These are phyloP conservation scores for Drosophila kambysellisi DNA, from an alignment of 2,888 invertebrate genomes.

Conservation along the genomic window DNA sequence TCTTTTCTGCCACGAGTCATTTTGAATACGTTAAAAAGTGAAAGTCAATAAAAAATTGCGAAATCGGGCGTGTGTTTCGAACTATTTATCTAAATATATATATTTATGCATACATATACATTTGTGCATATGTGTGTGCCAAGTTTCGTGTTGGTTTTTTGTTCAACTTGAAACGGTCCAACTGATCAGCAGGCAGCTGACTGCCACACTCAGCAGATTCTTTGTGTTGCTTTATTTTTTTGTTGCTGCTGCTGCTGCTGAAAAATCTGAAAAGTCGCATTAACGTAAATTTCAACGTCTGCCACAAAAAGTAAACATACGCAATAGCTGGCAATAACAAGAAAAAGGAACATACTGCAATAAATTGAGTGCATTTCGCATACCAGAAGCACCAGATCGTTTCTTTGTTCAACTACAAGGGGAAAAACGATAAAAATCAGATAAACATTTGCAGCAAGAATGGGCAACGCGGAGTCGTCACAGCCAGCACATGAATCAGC, in stretches of 20 bases:
- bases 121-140: conserved; percentile 32
- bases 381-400: conserved; percentile 41
- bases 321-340: conserved; percentile 33
- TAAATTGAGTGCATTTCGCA: conserved; percentile 55
- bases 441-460: conserved; percentile 38
- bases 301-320: conserved; percentile 42
- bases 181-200: conserved; percentile 30
- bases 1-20: neutral
- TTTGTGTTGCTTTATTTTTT: conserved; percentile 48
- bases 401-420: conserved; percentile 51
- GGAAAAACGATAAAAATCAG: conserved; percentile 6
- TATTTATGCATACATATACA: conserved; percentile 10
- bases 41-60: conserved; percentile 74
- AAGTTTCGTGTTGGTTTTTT: conserved; percentile 36
- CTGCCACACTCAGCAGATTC: conserved; percentile 30
- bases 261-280: conserved; percentile 69
- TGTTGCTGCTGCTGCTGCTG: conserved; percentile 23
- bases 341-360: conserved; percentile 34
- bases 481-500: conserved; percentile 54
- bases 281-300: conserved; percentile 58
- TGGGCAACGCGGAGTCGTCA: conserved; percentile 82
- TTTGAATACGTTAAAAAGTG: conserved; percentile 44
- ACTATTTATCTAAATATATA: conserved; percentile 37
- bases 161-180: conserved; percentile 48
- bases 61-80: conserved; percentile 67